Percentiles rank a stretch among this genome's conserved stretches.
Evolutionary conservation across 2,888 invertebrate species (phyloP).

Genomic region (Fragum whitleyi): DNA sequence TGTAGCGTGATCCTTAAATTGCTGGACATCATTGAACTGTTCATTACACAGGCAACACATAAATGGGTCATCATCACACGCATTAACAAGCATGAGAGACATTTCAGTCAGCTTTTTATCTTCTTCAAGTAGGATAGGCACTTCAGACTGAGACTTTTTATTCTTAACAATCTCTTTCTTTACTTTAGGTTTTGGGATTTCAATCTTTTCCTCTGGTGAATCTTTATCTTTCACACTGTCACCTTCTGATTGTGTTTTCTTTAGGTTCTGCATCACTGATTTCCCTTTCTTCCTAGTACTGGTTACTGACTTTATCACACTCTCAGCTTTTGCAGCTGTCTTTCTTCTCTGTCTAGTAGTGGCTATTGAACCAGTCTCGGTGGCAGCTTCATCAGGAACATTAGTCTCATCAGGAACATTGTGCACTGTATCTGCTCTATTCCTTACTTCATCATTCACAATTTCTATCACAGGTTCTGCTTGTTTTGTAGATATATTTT

Average conservation of each 20-base stretch:
- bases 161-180: slow-evolving; percentile 2
- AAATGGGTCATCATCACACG: neutral
- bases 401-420: too few relatives aligned
- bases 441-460: too few relatives aligned
- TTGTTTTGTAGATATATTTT: too few relatives aligned
- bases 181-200: neutral
- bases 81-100: neutral
- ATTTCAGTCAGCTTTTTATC: slow-evolving; percentile 11
- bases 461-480: too few relatives aligned
- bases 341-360: neutral
- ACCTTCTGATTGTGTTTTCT: neutral
- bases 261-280: neutral
- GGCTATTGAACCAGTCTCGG: too few relatives aligned
- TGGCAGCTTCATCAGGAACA: too few relatives aligned
- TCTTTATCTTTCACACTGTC: neutral
- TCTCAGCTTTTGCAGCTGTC: neutral
- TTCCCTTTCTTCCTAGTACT: neutral
- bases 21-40: neutral
- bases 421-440: too few relatives aligned
- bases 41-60: slow-evolving; percentile 8
- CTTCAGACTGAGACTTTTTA: neutral
- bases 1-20: slow-evolving; percentile 7
- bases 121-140: neutral
- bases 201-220: neutral
- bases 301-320: neutral